These are phyloP conservation scores for Leiothrix lutea DNA, from an alignment of 2,113 vertebrate genomes.

Conservation along the genomic window DNA sequence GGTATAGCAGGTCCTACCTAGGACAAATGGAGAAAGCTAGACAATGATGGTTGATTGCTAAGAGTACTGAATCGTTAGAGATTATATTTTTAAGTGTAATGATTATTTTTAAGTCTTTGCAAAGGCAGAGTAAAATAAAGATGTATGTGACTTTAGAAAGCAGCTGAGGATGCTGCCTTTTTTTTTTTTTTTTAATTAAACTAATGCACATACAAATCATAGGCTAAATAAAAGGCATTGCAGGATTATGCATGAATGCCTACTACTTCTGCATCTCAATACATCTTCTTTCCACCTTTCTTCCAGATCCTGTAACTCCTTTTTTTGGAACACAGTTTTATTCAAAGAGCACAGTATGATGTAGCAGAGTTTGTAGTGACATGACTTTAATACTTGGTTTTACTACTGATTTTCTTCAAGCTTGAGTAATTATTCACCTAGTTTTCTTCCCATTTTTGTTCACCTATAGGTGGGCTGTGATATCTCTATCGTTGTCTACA, in stretches of 20 bases:
- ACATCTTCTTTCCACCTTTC: not conserved
- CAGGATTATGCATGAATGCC: not conserved
- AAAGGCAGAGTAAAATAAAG: not conserved
- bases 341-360: not conserved
- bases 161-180: not conserved
- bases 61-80: not conserved
- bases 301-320: not conserved
- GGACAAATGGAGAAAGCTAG: not conserved
- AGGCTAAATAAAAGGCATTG: not conserved
- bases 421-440: not conserved
- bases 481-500: not conserved
- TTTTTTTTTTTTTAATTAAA: not conserved
- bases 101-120: not conserved
- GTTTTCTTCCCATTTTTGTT: not conserved
- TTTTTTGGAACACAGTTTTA: not conserved
- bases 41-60: not conserved
- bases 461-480: not conserved
- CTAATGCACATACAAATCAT: not conserved
- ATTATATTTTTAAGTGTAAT: not conserved
- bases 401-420: not conserved
- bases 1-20: not conserved
- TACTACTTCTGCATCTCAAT: not conserved
- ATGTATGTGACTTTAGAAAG: not conserved
- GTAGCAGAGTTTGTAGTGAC: not conserved
- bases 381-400: not conserved